phyloP scores from a whole-genome alignment of 2,888 invertebrate genomes.

The Suillia variegata region DNA sequence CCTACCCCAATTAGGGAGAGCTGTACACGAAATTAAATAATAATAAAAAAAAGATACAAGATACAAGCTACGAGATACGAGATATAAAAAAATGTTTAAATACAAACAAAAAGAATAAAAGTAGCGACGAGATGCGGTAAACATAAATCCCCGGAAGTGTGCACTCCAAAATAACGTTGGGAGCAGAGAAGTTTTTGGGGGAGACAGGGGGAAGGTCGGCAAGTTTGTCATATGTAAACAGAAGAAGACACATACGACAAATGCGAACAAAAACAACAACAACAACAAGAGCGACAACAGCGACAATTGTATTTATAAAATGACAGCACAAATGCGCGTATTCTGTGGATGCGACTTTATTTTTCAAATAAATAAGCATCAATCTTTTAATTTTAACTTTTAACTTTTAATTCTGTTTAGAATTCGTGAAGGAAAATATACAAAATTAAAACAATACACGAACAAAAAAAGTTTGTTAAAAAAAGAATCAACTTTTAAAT shows the following conservation, averaged over 20 bases:
- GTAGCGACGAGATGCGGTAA: no score
- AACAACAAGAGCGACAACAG: not conserved
- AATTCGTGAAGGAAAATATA: no score
- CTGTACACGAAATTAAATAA: no score
- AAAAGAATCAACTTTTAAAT: no score
- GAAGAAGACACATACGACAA: not conserved
- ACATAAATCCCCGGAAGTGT: constrained; percentile 1
- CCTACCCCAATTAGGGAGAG: constrained; percentile 1
- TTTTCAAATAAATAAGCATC: not conserved
- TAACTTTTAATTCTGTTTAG: not conserved
- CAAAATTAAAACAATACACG: no score
- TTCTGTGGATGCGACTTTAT: not conserved
- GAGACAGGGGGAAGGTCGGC: not conserved
- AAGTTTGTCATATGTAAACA: not conserved
- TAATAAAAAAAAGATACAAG: no score
- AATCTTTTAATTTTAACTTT: not conserved
- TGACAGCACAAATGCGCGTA: not conserved
- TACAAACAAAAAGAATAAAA: no score
- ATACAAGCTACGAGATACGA: not conserved
- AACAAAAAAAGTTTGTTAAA: no score
- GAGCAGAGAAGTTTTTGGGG: not conserved
- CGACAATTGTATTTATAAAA: no score
- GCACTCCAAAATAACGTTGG: not conserved
- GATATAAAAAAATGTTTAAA: not conserved
- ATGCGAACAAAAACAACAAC: not conserved